Evolutionary conservation across 2,113 vertebrate species (phyloP), one percentile per base, ranked within the genome.

Genomic region (Triplophysa tibetana): DNA sequence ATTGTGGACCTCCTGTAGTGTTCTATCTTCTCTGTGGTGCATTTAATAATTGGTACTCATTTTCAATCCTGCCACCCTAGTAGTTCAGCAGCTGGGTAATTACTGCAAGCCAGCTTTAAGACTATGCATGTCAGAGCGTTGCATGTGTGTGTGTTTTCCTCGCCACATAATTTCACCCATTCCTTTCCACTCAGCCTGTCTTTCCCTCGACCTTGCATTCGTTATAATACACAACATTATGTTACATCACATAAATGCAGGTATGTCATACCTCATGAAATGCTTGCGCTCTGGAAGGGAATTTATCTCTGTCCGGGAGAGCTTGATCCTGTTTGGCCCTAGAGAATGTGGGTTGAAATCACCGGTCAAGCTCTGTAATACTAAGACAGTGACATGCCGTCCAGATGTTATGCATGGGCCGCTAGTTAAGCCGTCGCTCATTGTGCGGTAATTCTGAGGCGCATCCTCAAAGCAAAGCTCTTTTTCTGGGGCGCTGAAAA

Each of bases 401-500:
- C 58, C 75, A 48, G 70, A 70, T 52, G 23, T 52, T 60, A 66
- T 74, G 75, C 65, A 19, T 3, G 33, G 74, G 56, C 19, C 16
- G 26, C 43, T 23, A 50, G 56, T 78, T 67, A 26, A 61, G 41
- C 72, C 48, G 14, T 62, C 56, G 62, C 66, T 26, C 65, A 38
- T 66, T 8, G 70, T 50, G 38, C 52, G 26, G 63, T 56, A 29
- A 16, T 21, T 79, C 62, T 76, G 43, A 48, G 62, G 62, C 56
- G 10, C 24, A 21, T 54, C 19, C 52, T 38, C 11, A 9, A 23
- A 21, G 29, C n/a, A 21, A 29, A 70, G 17, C 21, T 72, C 45
- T 41, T 23, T 93, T 93, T 93, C 91, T 90, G 87, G 88, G 81
- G 85, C 77, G 38, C 87, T 85, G 79, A 88, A 91, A 94, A 93